Conservation (phyloP, 2,888 invertebrate genomes). For the Hirtodrosophila histrioides region DNA sequence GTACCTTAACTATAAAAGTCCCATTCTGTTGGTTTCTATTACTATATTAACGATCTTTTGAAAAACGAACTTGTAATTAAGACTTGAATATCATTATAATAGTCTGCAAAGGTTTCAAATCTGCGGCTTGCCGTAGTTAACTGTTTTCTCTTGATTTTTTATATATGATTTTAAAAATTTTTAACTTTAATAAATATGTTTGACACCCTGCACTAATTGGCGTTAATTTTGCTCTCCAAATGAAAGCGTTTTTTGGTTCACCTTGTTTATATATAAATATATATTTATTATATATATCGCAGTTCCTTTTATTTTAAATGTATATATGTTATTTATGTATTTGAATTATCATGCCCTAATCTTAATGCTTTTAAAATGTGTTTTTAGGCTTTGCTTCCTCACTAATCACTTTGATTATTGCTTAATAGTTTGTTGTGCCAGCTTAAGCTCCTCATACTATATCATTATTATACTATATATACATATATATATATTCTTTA, state of each 20-base stretch:
- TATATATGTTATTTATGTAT: constrained; percentile 14
- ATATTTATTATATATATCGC: not conserved
- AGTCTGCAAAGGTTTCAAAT: constrained; percentile 35
- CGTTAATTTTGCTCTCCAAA: constrained; percentile 55
- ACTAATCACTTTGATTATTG: constrained; percentile 32
- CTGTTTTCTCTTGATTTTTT: constrained; percentile 25
- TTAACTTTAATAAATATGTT: constrained; percentile 64
- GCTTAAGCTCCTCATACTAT: not conserved
- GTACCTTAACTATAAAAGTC: too few species aligned
- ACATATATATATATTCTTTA: constrained; percentile 16
- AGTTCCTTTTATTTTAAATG: constrained; percentile 11
- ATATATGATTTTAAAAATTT: constrained; percentile 13
- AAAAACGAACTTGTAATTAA: too few species aligned
- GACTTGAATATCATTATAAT: too few species aligned
- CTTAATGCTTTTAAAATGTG: constrained; percentile 37
- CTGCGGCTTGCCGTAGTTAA: constrained; percentile 33
- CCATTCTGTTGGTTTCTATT: too few species aligned
- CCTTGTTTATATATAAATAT: constrained; percentile 34
- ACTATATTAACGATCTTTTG: too few species aligned
- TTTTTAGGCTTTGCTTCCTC: constrained; percentile 26
- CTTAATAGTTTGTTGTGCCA: constrained; percentile 21
- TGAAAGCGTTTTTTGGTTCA: constrained; percentile 39
- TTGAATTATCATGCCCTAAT: constrained; percentile 21
- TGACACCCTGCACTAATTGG: constrained; percentile 71
- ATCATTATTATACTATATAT: too few species aligned